Conservation (phyloP, 2,888 invertebrate genomes). For the Cryptophagus acutangulus region DNA sequence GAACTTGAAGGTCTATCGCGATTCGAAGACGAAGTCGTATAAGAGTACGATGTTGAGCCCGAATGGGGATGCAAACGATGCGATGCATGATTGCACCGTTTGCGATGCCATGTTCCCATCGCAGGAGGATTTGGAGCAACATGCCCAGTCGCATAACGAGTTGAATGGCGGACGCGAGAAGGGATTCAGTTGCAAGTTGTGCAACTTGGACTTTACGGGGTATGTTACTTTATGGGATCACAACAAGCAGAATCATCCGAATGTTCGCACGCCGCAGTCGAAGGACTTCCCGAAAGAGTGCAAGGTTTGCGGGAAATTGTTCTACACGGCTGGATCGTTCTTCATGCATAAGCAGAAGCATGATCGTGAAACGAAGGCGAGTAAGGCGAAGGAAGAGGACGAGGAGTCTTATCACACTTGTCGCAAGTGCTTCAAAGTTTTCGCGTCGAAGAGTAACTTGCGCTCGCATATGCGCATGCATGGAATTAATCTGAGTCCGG, state of each 20-base stretch:
- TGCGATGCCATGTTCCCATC: conserved; percentile 59
- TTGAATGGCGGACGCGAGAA: conserved; percentile 37
- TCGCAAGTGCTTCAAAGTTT: conserved; percentile 50
- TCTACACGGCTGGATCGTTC: conserved; percentile 37
- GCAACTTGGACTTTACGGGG: conserved; percentile 50
- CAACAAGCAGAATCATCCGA: conserved; percentile 38
- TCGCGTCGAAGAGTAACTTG: conserved; percentile 46
- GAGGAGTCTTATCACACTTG: conserved; percentile 45
- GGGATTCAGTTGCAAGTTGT: conserved; percentile 53
- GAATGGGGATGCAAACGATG: conserved; percentile 38
- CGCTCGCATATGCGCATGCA: conserved; percentile 51
- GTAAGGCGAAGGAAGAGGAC: conserved; percentile 19
- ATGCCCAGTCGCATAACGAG: conserved; percentile 35
- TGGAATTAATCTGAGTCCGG: conserved; percentile 42
- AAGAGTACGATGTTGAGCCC: conserved; percentile 54
- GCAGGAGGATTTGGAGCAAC: conserved; percentile 37
- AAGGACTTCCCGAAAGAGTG: conserved; percentile 38
- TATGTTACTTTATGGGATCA: conserved; percentile 41
- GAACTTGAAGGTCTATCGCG: conserved; percentile 62
- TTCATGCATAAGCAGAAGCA: conserved; percentile 42
- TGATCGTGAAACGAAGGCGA: conserved; percentile 23
- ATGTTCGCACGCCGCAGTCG: conserved; percentile 22
- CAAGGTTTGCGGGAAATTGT: conserved; percentile 37
- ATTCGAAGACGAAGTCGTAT: conserved; percentile 57
- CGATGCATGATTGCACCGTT: conserved; percentile 53